Base-by-base conservation (phyloP, 1,140 invertebrate genomes). In the Belonocnema kinseyi region DNA sequence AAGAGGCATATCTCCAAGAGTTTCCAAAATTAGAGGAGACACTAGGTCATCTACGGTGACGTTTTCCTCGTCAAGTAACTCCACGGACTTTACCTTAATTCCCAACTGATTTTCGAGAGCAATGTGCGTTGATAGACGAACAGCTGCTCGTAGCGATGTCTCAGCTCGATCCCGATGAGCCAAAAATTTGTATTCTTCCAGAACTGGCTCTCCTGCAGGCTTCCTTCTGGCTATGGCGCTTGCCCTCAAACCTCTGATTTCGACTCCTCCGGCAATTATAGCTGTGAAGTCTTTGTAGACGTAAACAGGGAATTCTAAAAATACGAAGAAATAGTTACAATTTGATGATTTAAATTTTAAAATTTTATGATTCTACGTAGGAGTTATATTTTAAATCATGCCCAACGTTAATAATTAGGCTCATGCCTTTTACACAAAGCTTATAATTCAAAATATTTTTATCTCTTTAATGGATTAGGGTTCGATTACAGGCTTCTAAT, bases 211-310 rank as follows among this genome's bases (percentile, higher is more conserved):
- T 11, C 93, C 93, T 6, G 93, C 89, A 12, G 92, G 92, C 78
- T 94, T 92, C 33, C 92, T 93, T 77, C 94, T 93, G 10, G 96
- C 93, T 66, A 98, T 97, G 5, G 95, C 93, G 81, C 94, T 96
- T 0, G 96, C 96, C 83, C 95, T 95, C 0, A 98, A 89, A 58
- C 97, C 97, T 76, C 94, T 93, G 40, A 98, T 94, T 91, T 97
- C 96, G 16, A 98, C 95, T 72, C 97, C 96, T 51, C 96, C 97
- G 74, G 95, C 94, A 8, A 85, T 61, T 81, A 93, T 74, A 26
- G 86, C 21, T 21, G 90, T 90, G 2, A 87, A 82, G 0, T 92
- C 90, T 50, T 92, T 92, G 53, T 92, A 90, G 1, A 93, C 88
- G 84, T 91, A 92, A 50, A 92, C 90, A 4, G 92, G 90, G 3